A percentile compares a stretch with the other conserved stretches of the same genome.
Conservation (phyloP, 92 coral and sea anemone species). For the Bergia puertoricense region DNA sequence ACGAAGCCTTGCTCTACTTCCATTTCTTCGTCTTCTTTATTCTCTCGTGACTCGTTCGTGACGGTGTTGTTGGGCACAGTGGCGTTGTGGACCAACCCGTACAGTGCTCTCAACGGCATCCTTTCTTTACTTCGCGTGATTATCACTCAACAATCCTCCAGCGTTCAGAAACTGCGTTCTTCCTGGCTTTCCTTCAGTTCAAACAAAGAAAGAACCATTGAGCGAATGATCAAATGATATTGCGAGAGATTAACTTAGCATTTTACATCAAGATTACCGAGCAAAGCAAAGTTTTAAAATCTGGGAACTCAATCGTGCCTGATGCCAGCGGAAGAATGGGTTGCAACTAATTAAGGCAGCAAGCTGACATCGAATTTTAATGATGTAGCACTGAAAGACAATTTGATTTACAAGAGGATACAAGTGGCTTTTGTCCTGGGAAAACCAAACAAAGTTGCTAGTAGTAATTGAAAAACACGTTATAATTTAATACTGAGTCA, state of each 20-base stretch:
- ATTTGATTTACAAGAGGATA: slow-evolving; percentile 14
- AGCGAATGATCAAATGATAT: not conserved
- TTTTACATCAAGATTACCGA: not conserved
- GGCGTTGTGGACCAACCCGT: not conserved
- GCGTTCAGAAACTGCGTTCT: not conserved
- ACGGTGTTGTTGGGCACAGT: not conserved
- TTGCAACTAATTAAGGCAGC: not conserved
- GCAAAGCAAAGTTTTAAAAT: not conserved
- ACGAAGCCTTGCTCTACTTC: slow-evolving; percentile 33
- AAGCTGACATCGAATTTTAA: not conserved
- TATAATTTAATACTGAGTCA: slow-evolving; percentile 26
- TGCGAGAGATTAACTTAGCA: not conserved
- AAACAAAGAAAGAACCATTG: not conserved
- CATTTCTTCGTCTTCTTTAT: slow-evolving; percentile 24
- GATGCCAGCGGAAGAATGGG: not conserved
- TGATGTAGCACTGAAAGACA: not conserved
- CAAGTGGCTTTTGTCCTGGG: slow-evolving; percentile 19
- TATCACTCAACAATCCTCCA: not conserved
- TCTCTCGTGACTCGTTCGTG: not conserved
- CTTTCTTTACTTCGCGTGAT: not conserved
- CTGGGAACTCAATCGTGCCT: not conserved
- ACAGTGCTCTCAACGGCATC: slow-evolving; percentile 3
- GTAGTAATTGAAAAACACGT: slow-evolving; percentile 34
- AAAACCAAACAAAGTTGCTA: slow-evolving; percentile 28
- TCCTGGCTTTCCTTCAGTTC: not conserved